phyloP scores from a whole-genome alignment of 2,888 invertebrate genomes.

The Drosophila hamatofila region DNA sequence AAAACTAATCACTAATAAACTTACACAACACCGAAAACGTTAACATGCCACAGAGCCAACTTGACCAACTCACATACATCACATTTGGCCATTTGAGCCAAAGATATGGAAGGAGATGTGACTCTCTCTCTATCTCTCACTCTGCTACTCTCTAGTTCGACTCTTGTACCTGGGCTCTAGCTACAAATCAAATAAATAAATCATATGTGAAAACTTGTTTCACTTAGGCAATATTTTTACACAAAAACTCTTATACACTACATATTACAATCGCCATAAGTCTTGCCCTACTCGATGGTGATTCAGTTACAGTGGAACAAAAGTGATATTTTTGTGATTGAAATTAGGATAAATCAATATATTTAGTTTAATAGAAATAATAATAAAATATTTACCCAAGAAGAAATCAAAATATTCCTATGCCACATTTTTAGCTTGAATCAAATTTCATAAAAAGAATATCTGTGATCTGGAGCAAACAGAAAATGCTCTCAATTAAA shows the following conservation, averaged over 20 bases:
- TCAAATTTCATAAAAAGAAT: too few species aligned
- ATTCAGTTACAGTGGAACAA: slow-evolving; percentile 25
- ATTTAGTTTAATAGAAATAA: too few species aligned
- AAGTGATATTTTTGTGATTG: not conserved
- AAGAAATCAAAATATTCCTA: too few species aligned
- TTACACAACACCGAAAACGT: slow-evolving; percentile 45
- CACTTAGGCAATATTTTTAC: slow-evolving; percentile 75
- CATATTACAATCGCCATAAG: slow-evolving; percentile 67
- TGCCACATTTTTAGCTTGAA: too few species aligned
- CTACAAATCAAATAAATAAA: slow-evolving; percentile 74
- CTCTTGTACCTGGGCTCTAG: slow-evolving; percentile 21
- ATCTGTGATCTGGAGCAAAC: too few species aligned
- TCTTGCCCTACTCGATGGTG: slow-evolving; percentile 35
- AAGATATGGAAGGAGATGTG: not conserved
- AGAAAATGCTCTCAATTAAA: too few species aligned
- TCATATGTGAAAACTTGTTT: slow-evolving; percentile 76
- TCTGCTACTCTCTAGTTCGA: not conserved
- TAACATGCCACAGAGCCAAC: slow-evolving; percentile 43
- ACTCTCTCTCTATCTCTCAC: not conserved
- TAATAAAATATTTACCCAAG: too few species aligned
- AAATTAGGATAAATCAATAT: too few species aligned
- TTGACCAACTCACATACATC: slow-evolving; percentile 17
- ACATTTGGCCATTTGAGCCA: not conserved
- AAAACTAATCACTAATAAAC: slow-evolving; percentile 73
- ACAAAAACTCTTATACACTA: slow-evolving; percentile 59